Evolutionary conservation across 2,113 vertebrate species (phyloP).

Genomic region (Acanthochromis polyacanthus): DNA sequence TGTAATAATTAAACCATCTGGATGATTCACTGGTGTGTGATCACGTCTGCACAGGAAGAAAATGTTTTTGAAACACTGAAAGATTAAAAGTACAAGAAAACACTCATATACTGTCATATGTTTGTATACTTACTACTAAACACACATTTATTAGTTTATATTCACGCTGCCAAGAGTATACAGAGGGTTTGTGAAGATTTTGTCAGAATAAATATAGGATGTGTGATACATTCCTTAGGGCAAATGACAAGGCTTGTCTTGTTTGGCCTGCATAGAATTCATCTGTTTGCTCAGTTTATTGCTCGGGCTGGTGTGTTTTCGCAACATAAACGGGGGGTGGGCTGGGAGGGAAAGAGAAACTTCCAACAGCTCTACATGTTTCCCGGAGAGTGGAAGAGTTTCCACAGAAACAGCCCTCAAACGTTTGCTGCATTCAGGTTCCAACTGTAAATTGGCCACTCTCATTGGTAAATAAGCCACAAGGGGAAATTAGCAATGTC

Average conservation of each 20-base stretch:
- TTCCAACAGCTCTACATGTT: background rate
- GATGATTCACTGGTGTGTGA: background rate
- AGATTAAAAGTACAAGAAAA: background rate
- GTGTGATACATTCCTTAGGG: too few species aligned
- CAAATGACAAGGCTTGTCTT: background rate
- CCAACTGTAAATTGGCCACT: background rate
- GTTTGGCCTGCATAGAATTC: background rate
- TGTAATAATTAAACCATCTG: background rate
- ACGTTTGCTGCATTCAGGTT: conserved; percentile 6
- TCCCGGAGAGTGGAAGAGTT: too few species aligned
- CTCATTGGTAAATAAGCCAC: background rate
- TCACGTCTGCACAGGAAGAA: background rate
- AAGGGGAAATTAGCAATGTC: too few species aligned
- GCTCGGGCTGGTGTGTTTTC: background rate
- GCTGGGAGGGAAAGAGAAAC: background rate
- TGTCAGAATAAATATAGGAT: too few species aligned
- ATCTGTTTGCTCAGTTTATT: conserved; percentile 7
- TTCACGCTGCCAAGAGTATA: too few species aligned
- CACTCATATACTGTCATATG: too few species aligned
- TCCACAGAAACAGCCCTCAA: background rate
- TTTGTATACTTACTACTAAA: too few species aligned
- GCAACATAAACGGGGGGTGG: background rate
- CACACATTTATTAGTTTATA: too few species aligned
- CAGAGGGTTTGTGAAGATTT: too few species aligned
- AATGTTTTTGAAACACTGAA: background rate